phyloP scores from a whole-genome alignment of 2,888 invertebrate species.

The Tipula lateralis region DNA sequence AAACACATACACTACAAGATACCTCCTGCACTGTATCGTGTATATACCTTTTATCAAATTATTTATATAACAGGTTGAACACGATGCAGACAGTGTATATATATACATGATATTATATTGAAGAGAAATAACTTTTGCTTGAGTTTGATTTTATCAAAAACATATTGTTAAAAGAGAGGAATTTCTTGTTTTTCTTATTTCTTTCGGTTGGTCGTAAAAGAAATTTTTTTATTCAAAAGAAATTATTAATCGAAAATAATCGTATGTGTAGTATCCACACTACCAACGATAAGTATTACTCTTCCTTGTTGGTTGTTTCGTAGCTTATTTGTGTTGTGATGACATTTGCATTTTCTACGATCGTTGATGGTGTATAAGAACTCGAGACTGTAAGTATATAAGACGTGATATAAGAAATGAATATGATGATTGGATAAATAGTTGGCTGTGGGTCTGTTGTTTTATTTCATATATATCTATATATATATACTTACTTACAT shows the following conservation, averaged over 20 bases:
- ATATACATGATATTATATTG: neutral
- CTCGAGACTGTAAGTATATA: neutral
- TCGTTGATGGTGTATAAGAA: neutral
- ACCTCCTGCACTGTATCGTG: neutral
- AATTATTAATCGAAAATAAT: neutral
- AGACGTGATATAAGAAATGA: neutral
- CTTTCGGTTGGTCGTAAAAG: neutral
- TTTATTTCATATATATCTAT: neutral
- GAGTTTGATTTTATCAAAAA: neutral
- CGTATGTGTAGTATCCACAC: neutral
- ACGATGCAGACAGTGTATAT: neutral
- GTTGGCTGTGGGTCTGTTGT: slow-evolving; percentile 25
- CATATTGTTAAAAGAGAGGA: slow-evolving; percentile 14
- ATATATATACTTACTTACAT: neutral
- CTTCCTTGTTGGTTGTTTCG: neutral
- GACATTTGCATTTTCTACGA: too few species aligned
- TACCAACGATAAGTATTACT: neutral
- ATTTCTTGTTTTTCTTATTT: neutral
- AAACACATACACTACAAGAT: neutral
- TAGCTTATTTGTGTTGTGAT: too few species aligned
- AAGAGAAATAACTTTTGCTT: neutral
- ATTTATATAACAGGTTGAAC: neutral
- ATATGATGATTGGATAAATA: neutral
- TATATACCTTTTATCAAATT: neutral
- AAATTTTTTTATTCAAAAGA: neutral